Percentiles rank a stretch among this genome's conserved stretches.
Conservation (phyloP, 2,888 invertebrate species). For the Caenorhabditis sp. region DNA sequence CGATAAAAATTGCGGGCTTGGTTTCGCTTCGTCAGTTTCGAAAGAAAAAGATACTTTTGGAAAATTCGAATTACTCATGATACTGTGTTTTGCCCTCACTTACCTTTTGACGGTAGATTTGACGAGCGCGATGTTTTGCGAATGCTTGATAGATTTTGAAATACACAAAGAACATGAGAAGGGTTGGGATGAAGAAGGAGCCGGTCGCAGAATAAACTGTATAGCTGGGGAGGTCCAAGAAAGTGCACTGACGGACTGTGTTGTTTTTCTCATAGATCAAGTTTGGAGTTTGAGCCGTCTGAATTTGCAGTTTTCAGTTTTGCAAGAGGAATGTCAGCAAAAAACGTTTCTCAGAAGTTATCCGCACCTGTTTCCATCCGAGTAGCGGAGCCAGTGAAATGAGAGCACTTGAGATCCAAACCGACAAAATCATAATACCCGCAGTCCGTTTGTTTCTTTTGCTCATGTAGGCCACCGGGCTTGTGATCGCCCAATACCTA, state of each 20-base stretch:
- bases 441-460: slow-evolving; percentile 78
- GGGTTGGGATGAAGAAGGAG: slow-evolving; percentile 98
- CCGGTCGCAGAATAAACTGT: slow-evolving; percentile 82
- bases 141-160: slow-evolving; percentile 89
- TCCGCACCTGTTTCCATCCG: slow-evolving; percentile 80
- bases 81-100: slow-evolving; percentile 26
- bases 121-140: slow-evolving; percentile 79
- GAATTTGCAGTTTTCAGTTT: no score
- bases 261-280: slow-evolving; percentile 64
- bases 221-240: slow-evolving; percentile 80
- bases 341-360: background rate
- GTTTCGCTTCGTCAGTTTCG: slow-evolving; percentile 32
- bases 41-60: background rate
- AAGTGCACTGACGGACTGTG: slow-evolving; percentile 71
- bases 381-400: slow-evolving; percentile 81
- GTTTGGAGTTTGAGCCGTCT: slow-evolving; percentile 63
- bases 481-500: slow-evolving; percentile 79
- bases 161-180: slow-evolving; percentile 99
- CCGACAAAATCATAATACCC: slow-evolving; percentile 80
- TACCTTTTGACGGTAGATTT: slow-evolving; percentile 79
- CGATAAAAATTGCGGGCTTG: slow-evolving; percentile 48
- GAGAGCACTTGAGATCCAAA: slow-evolving; percentile 80
- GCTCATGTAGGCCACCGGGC: slow-evolving; percentile 81
- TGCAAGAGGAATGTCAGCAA: background rate
- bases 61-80: background rate